Conservation (phyloP, 2,797 vertebrate genomes). For the Protosalanx chinensis region DNA sequence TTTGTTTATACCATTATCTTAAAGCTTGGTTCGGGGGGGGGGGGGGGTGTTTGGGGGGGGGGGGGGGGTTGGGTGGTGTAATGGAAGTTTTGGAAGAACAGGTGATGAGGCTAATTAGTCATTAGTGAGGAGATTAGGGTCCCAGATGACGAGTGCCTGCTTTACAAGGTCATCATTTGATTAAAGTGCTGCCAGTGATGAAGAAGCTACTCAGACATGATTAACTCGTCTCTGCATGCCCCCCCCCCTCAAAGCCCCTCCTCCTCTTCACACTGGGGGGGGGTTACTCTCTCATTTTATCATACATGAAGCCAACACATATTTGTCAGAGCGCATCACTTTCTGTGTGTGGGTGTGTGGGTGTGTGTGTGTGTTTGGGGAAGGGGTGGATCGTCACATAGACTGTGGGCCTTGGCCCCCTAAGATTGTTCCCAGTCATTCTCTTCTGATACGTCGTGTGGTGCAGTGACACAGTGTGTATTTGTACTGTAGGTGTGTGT, state of each 20-base stretch:
- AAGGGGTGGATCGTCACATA: background rate
- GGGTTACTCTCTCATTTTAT: constrained; percentile 58
- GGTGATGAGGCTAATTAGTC: constrained; percentile 82
- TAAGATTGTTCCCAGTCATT: constrained; percentile 19
- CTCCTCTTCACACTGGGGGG: constrained; percentile 4
- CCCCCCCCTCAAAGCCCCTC: constrained; percentile 2
- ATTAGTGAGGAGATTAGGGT: constrained; percentile 75
- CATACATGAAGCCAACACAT: constrained; percentile 42
- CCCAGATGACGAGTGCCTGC: constrained; percentile 77
- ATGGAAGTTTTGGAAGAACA: constrained; percentile 73
- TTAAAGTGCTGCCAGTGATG: constrained; percentile 77
- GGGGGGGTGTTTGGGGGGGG: too few species aligned
- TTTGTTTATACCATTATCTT: constrained; percentile 75
- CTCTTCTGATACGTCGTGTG: background rate
- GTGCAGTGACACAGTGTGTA: constrained; percentile 1
- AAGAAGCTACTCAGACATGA: constrained; percentile 71
- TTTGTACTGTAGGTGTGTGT: background rate
- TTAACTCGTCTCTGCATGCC: constrained; percentile 64
- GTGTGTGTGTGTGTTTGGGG: constrained; percentile 4
- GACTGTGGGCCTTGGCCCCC: background rate
- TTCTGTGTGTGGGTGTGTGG: constrained; percentile 18
- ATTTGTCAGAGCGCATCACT: constrained; percentile 38
- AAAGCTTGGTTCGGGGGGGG: constrained; percentile 62
- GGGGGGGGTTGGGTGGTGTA: constrained; percentile 41
- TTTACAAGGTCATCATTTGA: constrained; percentile 84